phyloP scores from a whole-genome alignment of 2,113 vertebrate species.

The Oryctolagus cuniculus region DNA sequence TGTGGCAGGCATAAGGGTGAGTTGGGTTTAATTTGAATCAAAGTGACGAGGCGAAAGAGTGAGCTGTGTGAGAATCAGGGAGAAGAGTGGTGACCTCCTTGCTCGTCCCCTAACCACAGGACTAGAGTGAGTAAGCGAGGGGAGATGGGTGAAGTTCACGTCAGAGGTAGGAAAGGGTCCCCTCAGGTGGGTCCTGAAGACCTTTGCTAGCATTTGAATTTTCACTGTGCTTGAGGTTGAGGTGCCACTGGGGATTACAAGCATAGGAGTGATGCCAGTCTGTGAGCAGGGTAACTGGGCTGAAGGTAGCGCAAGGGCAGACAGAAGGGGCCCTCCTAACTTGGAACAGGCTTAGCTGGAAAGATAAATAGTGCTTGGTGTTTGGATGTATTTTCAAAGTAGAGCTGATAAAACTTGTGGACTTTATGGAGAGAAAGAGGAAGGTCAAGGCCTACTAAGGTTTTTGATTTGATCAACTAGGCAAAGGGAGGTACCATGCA shows the following conservation, averaged over 20 bases:
- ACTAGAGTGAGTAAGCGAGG: background rate
- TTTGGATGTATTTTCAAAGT: constrained; percentile 2
- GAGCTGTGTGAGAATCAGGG: background rate
- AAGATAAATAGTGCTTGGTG: background rate
- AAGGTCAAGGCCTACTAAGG: background rate
- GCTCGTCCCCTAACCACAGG: too few species aligned
- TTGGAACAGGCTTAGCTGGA: background rate
- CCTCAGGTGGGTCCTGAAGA: background rate
- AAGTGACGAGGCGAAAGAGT: background rate
- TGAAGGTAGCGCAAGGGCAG: background rate
- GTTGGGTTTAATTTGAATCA: background rate
- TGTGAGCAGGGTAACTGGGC: background rate
- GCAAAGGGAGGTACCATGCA: background rate
- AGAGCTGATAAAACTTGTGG: background rate
- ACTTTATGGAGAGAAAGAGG: background rate
- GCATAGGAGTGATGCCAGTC: fast-evolving
- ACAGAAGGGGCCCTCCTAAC: background rate
- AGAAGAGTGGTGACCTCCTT: background rate
- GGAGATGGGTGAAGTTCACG: too few species aligned
- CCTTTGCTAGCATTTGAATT: background rate
- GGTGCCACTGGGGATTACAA: fast-evolving
- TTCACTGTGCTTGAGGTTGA: background rate
- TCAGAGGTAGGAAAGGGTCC: too few species aligned
- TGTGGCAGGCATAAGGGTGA: background rate
- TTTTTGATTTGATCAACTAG: background rate